phyloP scores from a whole-genome alignment of 2,888 invertebrate genomes.

The Dinocampus coccinellae region DNA sequence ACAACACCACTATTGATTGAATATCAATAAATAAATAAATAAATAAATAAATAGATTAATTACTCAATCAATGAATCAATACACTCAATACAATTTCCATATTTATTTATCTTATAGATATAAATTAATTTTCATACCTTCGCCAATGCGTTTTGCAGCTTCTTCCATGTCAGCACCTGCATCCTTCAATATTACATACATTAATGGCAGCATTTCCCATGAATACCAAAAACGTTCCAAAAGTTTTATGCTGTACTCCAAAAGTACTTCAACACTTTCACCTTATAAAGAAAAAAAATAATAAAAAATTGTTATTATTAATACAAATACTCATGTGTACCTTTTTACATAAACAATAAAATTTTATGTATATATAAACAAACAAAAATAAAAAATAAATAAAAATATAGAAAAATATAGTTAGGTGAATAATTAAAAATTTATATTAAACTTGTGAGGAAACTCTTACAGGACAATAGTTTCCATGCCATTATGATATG shows the following conservation, averaged over 20 bases:
- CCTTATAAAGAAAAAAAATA: constrained; percentile 61
- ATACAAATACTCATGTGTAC: no score
- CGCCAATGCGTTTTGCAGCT: constrained; percentile 81
- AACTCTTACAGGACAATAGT: constrained; percentile 42
- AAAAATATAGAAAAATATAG: not conserved
- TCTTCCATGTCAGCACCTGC: constrained; percentile 81
- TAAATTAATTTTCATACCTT: constrained; percentile 72
- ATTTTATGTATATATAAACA: not conserved
- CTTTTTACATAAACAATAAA: no score
- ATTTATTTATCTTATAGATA: not conserved
- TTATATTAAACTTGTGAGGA: not conserved
- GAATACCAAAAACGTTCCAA: constrained; percentile 75
- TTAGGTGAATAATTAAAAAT: not conserved
- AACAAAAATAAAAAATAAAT: not conserved
- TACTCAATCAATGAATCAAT: no score
- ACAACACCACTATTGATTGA: not conserved
- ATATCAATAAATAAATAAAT: not conserved
- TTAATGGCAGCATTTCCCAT: constrained; percentile 84
- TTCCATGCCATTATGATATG: constrained; percentile 48
- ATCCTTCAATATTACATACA: constrained; percentile 84
- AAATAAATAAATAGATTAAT: no score
- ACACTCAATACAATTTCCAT: not conserved
- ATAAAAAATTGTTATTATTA: not conserved
- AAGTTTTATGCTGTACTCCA: constrained; percentile 80
- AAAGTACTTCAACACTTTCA: constrained; percentile 72